Conservation (phyloP, 2,888 invertebrate species). For the Pycnomerus fuliginosus region DNA sequence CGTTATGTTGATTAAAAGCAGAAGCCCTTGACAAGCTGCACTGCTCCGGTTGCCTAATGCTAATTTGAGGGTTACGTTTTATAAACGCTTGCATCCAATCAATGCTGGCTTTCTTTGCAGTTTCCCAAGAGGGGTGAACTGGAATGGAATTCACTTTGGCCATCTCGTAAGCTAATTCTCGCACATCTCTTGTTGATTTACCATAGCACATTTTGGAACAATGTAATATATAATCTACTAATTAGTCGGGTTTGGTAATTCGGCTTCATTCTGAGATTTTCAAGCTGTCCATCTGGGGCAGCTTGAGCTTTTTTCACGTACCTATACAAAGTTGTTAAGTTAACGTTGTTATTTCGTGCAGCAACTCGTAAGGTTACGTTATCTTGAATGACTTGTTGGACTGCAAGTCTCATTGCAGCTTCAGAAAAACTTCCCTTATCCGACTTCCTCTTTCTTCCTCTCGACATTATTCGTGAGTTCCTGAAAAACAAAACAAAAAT, state of each 20-base stretch:
- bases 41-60: conserved; percentile 23
- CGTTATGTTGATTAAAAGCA: conserved; percentile 25
- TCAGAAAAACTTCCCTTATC: conserved; percentile 12
- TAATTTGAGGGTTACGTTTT: conserved; percentile 23
- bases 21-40: conserved; percentile 20
- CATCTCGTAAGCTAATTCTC: conserved; percentile 20
- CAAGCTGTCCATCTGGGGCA: conserved; percentile 5
- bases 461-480: too few relatives aligned
- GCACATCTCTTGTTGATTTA: conserved; percentile 8
- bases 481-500: too few relatives aligned
- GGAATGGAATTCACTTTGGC: conserved; percentile 14
- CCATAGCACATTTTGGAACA: conserved; percentile 20
- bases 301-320: conserved; percentile 15
- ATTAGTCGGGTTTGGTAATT: conserved; percentile 14
- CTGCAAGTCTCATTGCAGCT: conserved; percentile 12
- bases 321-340: conserved; percentile 13
- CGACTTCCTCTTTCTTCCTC: conserved; percentile 11
- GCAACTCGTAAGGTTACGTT: conserved; percentile 15
- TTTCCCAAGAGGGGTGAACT: conserved; percentile 9
- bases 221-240: conserved; percentile 4
- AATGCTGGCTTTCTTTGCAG: conserved; percentile 16
- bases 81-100: conserved; percentile 28
- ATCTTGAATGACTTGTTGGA: conserved; percentile 12
- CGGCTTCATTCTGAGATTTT: conserved; percentile 10
- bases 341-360: conserved; percentile 7